Evolutionary conservation across 2,113 vertebrate genomes (phyloP).

Genomic region (Bos taurus): DNA sequence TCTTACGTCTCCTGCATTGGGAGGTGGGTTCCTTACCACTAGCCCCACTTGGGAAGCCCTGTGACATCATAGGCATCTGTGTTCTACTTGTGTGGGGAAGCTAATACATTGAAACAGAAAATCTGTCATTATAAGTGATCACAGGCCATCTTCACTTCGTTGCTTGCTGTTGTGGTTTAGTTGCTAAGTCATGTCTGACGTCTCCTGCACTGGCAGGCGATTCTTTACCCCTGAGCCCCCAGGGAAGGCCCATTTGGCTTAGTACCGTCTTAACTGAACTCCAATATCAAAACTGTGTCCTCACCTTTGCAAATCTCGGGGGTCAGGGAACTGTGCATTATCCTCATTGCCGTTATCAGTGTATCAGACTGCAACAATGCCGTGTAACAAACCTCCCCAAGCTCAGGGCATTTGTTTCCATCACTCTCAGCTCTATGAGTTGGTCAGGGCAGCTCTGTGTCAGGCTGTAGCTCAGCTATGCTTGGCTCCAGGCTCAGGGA

Average conservation of each 20-base stretch:
- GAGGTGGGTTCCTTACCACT: neutral
- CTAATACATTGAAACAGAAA: neutral
- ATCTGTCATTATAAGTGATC: neutral
- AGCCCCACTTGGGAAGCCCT: neutral
- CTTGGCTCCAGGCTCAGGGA: neutral
- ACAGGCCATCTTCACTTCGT: neutral
- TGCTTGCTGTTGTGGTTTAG: neutral
- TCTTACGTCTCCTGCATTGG: rapidly evolving
- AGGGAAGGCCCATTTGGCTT: neutral
- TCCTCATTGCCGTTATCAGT: neutral
- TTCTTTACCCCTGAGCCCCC: neutral
- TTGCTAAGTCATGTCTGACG: neutral
- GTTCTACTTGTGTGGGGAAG: neutral
- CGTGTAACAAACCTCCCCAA: neutral
- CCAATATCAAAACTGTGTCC: neutral
- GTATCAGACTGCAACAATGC: neutral
- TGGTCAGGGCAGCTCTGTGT: neutral
- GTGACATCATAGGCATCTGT: neutral
- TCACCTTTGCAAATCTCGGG: neutral
- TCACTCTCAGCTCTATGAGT: neutral
- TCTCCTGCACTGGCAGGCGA: neutral
- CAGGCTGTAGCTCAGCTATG: neutral
- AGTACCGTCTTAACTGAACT: neutral
- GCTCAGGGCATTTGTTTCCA: neutral
- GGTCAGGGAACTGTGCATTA: neutral